These are phyloP conservation scores for Suncus etruscus DNA, from an alignment of 2,113 vertebrate genomes.

Conservation along the genomic window DNA sequence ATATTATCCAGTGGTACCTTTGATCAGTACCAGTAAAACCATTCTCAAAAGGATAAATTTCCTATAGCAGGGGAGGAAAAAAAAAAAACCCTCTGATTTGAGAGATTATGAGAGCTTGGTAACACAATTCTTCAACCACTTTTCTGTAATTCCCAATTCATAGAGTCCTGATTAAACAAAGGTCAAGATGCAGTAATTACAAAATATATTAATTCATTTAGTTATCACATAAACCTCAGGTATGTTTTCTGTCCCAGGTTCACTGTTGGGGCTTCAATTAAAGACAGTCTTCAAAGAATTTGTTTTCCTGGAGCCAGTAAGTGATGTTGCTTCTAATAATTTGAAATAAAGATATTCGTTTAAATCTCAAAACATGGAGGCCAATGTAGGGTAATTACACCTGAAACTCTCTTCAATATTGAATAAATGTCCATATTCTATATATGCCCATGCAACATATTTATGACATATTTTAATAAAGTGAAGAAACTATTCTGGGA, in stretches of 20 bases:
- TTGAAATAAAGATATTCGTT: conserved; percentile 15
- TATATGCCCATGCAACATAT: not conserved
- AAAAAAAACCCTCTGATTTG: too few species aligned
- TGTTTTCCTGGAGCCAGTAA: not conserved
- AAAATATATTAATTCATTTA: conserved; percentile 4
- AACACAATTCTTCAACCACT: not conserved
- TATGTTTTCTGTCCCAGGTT: not conserved
- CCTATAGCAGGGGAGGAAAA: not conserved
- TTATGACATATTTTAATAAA: not conserved
- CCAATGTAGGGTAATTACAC: not conserved
- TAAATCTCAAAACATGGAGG: not conserved
- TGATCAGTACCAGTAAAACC: not conserved
- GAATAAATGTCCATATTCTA: not conserved
- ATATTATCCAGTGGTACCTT: not conserved
- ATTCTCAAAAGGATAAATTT: not conserved
- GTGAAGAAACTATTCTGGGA: not conserved
- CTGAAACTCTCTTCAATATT: not conserved
- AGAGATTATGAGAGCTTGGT: not conserved
- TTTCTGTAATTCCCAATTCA: conserved; percentile 20
- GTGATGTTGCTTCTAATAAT: not conserved
- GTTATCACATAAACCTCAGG: not conserved
- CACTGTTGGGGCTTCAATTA: not conserved
- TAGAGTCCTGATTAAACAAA: not conserved
- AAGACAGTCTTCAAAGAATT: not conserved
- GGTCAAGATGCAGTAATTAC: not conserved